Percentiles rank a stretch among this genome's conserved stretches.
Conservation (phyloP, 2,113 vertebrate genomes). For the Galeopterus variegatus region DNA sequence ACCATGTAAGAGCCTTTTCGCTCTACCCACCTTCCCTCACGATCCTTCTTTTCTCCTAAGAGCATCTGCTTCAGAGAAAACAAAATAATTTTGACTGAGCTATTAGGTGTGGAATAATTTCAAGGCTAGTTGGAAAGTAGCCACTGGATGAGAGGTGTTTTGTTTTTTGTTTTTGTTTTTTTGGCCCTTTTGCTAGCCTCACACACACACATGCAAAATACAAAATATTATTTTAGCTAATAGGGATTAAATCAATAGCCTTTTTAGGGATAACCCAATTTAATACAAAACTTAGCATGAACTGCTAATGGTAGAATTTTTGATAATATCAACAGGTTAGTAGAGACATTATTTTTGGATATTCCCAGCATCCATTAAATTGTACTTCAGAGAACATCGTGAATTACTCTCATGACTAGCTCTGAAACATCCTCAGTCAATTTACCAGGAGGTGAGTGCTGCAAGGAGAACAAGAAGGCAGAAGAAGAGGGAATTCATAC, state of each 20-base stretch:
- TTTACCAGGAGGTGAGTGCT: constrained; percentile 51
- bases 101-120: not conserved
- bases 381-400: constrained; percentile 50
- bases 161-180: not conserved
- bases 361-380: constrained; percentile 60
- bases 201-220: not conserved
- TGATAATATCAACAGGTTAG: constrained; percentile 54
- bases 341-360: constrained; percentile 48
- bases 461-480: not conserved
- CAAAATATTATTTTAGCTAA: constrained; percentile 20
- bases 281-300: constrained; percentile 42
- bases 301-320: constrained; percentile 57
- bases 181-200: not conserved
- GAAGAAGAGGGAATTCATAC: constrained; percentile 31
- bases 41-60: not conserved
- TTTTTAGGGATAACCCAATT: not conserved
- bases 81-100: constrained; percentile 24
- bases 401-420: constrained; percentile 43
- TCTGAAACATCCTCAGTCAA: constrained; percentile 37
- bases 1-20: not conserved
- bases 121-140: not conserved
- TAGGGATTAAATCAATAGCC: not conserved
- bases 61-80: constrained; percentile 10
- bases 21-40: not conserved
- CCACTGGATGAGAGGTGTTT: not conserved